Conservation (phyloP, 2,888 invertebrate genomes). For the Hirtodrosophila cameraria region DNA sequence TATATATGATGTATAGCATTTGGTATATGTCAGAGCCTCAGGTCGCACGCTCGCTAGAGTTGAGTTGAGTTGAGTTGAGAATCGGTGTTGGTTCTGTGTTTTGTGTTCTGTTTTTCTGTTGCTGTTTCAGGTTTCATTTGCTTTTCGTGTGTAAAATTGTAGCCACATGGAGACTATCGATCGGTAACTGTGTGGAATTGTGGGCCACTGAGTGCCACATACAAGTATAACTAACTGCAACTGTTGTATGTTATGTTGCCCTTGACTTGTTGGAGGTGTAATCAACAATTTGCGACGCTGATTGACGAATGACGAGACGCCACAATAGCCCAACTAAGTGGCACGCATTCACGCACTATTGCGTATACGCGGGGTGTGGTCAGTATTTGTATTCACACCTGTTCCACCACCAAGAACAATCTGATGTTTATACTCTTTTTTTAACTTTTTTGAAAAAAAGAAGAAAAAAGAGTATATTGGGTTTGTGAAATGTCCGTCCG, state of each 20-base stretch:
- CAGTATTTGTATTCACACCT: not conserved
- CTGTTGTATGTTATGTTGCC: constrained; percentile 55
- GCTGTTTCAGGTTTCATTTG: constrained; percentile 56
- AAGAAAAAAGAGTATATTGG: too few relatives aligned
- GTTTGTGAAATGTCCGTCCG: too few relatives aligned
- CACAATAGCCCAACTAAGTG: constrained; percentile 15
- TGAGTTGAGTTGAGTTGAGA: too few relatives aligned
- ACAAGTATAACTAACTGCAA: constrained; percentile 33
- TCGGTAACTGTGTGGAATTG: constrained; percentile 30
- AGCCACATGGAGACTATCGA: constrained; percentile 59
- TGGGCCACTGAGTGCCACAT: constrained; percentile 36
- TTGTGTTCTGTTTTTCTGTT: constrained; percentile 13
- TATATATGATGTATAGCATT: constrained; percentile 15
- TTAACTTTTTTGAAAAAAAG: too few relatives aligned
- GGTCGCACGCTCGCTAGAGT: constrained; percentile 42
- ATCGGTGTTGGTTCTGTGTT: constrained; percentile 10
- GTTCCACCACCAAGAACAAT: too few relatives aligned
- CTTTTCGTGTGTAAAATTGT: constrained; percentile 75
- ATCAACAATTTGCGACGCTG: constrained; percentile 78
- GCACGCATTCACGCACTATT: constrained; percentile 53
- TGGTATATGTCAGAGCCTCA: constrained; percentile 54
- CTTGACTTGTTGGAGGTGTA: constrained; percentile 75
- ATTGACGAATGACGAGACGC: constrained; percentile 68
- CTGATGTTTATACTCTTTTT: too few relatives aligned
- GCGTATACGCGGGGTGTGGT: not conserved